Evolutionary conservation across 1,140 invertebrate genomes (phyloP), one percentile per base, ranked within the genome.

Genomic region (Luehdorfia chinensis): DNA sequence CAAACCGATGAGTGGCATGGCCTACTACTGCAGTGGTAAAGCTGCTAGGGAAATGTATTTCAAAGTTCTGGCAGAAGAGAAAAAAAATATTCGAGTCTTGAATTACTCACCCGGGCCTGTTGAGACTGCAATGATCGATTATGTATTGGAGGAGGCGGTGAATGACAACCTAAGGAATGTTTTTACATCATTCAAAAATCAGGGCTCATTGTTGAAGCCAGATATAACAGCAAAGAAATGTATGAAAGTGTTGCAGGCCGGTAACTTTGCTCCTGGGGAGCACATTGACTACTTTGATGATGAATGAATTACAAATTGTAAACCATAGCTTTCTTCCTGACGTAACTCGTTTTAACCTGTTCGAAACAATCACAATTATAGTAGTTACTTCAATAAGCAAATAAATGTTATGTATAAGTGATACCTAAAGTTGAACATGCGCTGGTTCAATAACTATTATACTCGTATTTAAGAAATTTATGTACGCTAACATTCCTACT

Each of bases 21-120:
- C 91, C 4, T 90, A 94, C 69, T 97, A 98, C 79, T 94, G 95
- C 64, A 88, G 92, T 50, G 95, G 94, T 33, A 97, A 96, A 89
- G 95, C 97, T 8, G 93, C 95, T n/a, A 87, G 97, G 37, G 95
- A 98, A 67, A 95, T 97, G 91, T 96, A 93, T 72, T 97, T 98
- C 66, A 92, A 91, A 69, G 92, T 94, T 18, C 87, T 99, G 32
- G 95, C 96, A 4, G 79, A 90, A 16, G 97, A 99, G 88, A 91
- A 94, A 58, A 90, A 91, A 8, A 69, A 90, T 13, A 85, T 96
- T 0, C 87, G 91, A 46, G 92, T 98, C 5, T 76, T 99, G 1
- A 98, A 93, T 84, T 99, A 98, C 87, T 93, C 96, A 2, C 97
- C 97, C 0, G 97, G 97, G 14, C 95, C 97, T 2, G 93, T 98